Base-by-base conservation (phyloP, 2,888 invertebrate species). In the Eilema griseolum region DNA sequence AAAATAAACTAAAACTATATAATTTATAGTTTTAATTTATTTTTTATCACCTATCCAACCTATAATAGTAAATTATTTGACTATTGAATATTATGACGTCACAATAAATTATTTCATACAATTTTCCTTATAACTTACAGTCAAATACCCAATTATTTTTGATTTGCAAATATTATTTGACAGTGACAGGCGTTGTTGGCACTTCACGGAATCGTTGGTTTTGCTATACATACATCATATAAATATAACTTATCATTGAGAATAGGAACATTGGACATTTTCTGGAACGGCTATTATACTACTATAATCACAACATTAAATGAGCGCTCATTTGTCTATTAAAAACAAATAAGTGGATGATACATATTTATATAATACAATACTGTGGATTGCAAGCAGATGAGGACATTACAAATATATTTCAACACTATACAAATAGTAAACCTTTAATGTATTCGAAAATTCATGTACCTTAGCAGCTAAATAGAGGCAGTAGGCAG, bases 241-340 rank as follows among this genome's bases (percentile, higher is more conserved):
- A 65, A 56, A 65, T 33, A 65, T 12, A 46, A 65, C 33, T 57
- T 66, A 57, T 33, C 57, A 16, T 23, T 72, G 41, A 67, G 52
- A 61, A 66, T 26, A 69, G 66, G 46, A 69, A 76, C 70, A 68
- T 46, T 46, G 46, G 60, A 70, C n/a, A 75, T 73, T 77, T 79
- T 73, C 72, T 62, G 62, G 69, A 79, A 77, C 75, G 71, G 72
- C 61, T 46, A 69, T 66, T 65, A 71, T 62, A 70, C 70, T 80
- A 80, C 64, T 63, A 71, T 71, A 80, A 78, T 80, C 80, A 81
- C 81, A 81, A 81, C 73, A 70, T 81, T 75, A 46, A 74, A 73
- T 80, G 82, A 80, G 82, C 80, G 66, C 69, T 71, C 77, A 74
- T 70, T 60, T 61, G 71, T 66, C 61, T 61, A 67, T 46, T 70